Conservation (phyloP, 2,113 vertebrate species). For the Turdus rufiventris region DNA sequence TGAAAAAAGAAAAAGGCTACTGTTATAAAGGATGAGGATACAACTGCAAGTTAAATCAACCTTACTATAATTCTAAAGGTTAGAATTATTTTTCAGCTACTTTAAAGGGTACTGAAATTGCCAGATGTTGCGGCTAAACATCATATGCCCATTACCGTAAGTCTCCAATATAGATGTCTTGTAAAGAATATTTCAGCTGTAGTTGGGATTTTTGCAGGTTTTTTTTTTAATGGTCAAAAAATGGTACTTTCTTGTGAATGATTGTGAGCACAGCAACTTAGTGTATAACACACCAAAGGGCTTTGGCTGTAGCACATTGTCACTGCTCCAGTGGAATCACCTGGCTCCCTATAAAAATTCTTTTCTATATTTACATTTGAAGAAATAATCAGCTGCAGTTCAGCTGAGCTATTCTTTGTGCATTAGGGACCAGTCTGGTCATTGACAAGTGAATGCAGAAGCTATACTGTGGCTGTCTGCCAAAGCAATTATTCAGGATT, state of each 20-base stretch:
- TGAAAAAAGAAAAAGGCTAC: not conserved
- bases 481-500: conserved; percentile 74
- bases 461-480: conserved; percentile 62
- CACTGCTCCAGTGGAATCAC: conserved; percentile 52
- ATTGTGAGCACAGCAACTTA: not conserved
- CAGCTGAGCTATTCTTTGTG: conserved; percentile 63
- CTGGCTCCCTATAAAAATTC: conserved; percentile 41
- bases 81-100: not conserved
- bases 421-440: conserved; percentile 64
- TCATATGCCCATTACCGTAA: conserved; percentile 72
- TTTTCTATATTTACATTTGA: conserved; percentile 61
- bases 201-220: not conserved
- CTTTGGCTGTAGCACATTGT: conserved; percentile 72
- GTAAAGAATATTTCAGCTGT: not conserved
- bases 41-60: conserved; percentile 15
- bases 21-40: not conserved
- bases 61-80: not conserved
- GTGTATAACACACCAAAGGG: not conserved
- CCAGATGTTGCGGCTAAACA: conserved; percentile 26
- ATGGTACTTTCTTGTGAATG: not conserved
- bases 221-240: not conserved
- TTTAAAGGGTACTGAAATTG: conserved; percentile 20
- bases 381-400: conserved; percentile 69
- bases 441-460: conserved; percentile 71
- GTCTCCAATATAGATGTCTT: conserved; percentile 59